Percentiles rank a stretch among this genome's conserved stretches.
These are phyloP conservation scores for Alectura lathami DNA, from an alignment of 2,113 vertebrate genomes.

Conservation along the genomic window DNA sequence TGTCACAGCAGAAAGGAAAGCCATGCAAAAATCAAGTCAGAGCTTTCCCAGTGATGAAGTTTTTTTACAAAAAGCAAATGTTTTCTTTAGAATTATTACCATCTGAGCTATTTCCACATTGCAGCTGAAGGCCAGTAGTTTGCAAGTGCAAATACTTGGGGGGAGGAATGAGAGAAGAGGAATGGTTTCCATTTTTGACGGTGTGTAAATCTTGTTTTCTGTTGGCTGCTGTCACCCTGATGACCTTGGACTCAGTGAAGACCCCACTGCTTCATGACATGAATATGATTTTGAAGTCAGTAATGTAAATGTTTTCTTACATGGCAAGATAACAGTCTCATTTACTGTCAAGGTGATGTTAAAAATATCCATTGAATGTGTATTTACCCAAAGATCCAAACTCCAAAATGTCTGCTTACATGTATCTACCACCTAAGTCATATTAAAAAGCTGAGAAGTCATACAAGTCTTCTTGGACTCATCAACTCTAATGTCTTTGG, in stretches of 20 bases:
- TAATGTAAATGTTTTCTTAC: slow-evolving; percentile 28
- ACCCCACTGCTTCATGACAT: background rate
- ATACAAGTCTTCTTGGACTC: background rate
- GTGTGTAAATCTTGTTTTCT: slow-evolving; percentile 45
- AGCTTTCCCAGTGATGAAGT: background rate
- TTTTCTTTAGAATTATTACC: slow-evolving; percentile 62
- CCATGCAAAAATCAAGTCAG: background rate
- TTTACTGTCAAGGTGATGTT: background rate
- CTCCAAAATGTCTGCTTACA: background rate
- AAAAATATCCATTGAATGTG: background rate
- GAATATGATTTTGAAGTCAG: slow-evolving; percentile 17
- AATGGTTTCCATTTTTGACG: slow-evolving; percentile 10
- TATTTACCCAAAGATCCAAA: background rate
- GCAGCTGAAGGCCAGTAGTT: slow-evolving; percentile 53
- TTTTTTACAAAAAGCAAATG: slow-evolving; percentile 45
- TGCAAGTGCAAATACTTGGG: slow-evolving; percentile 35
- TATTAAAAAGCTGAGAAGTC: background rate
- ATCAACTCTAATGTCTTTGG: background rate
- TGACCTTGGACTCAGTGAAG: slow-evolving; percentile 16
- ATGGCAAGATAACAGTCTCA: background rate
- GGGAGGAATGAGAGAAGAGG: background rate
- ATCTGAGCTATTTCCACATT: slow-evolving; percentile 50
- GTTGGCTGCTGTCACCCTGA: slow-evolving; percentile 1
- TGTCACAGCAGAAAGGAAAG: background rate
- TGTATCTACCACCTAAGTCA: background rate